Evolutionary conservation across 2,797 vertebrate genomes (phyloP).

Genomic region (Pygocentrus nattereri): DNA sequence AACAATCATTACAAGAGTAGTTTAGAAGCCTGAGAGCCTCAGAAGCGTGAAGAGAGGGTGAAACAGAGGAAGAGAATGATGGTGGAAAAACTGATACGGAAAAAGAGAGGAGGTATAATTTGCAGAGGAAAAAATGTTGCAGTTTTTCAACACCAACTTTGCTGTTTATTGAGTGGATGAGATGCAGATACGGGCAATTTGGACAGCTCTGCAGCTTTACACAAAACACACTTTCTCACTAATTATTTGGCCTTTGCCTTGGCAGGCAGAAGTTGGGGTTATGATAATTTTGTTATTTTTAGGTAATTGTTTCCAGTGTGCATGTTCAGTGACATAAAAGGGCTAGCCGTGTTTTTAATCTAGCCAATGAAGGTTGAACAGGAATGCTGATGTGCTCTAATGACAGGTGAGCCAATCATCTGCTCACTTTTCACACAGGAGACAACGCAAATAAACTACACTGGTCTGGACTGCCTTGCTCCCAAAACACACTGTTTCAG

Average conservation of each 20-base stretch:
- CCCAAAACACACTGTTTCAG: slow-evolving; percentile 32
- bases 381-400: slow-evolving; percentile 61
- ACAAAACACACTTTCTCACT: slow-evolving; percentile 69
- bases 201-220: slow-evolving; percentile 57
- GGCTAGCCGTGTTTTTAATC: slow-evolving; percentile 67
- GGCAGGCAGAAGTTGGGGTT: slow-evolving; percentile 62
- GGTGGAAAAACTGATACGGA: slow-evolving; percentile 51
- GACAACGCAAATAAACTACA: slow-evolving; percentile 62
- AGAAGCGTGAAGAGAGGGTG: slow-evolving; percentile 45
- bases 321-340: slow-evolving; percentile 67
- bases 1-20: slow-evolving; percentile 54
- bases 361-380: slow-evolving; percentile 61
- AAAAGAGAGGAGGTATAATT: slow-evolving; percentile 39
- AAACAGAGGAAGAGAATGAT: slow-evolving; percentile 36
- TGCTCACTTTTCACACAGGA: slow-evolving; percentile 53
- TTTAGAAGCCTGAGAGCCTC: slow-evolving; percentile 59
- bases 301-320: slow-evolving; percentile 70
- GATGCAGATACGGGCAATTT: slow-evolving; percentile 62
- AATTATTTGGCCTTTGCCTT: slow-evolving; percentile 70
- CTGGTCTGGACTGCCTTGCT: slow-evolving; percentile 45
- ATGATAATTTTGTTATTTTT: slow-evolving; percentile 72
- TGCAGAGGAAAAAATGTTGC: slow-evolving; percentile 30
- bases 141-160: slow-evolving; percentile 46
- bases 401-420: slow-evolving; percentile 61
- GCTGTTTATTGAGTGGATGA: slow-evolving; percentile 65